phyloP scores from a whole-genome alignment of 2,888 invertebrate genomes.

The Tanypteryx hageni region DNA sequence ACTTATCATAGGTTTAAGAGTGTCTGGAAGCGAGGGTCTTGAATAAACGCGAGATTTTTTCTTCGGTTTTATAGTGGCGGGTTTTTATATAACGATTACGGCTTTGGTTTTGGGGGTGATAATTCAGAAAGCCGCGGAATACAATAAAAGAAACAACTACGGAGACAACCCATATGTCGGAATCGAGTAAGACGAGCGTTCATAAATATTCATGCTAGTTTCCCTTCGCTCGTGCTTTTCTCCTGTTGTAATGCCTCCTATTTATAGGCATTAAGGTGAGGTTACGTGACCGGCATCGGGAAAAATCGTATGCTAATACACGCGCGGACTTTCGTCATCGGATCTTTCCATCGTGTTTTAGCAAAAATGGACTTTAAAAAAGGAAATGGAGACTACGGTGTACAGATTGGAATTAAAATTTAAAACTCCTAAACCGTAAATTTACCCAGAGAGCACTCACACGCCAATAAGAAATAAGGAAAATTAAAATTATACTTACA shows the following conservation, averaged over 20 bases:
- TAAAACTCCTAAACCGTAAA: too few species aligned
- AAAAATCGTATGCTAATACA: neutral
- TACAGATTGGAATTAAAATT: too few species aligned
- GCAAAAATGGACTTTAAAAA: neutral
- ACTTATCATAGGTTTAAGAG: too few species aligned
- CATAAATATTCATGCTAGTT: neutral
- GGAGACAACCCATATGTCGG: neutral
- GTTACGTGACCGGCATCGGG: slow-evolving; percentile 9
- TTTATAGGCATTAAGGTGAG: slow-evolving; percentile 6
- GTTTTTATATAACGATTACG: neutral
- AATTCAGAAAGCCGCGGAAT: neutral
- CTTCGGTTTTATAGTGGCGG: too few species aligned
- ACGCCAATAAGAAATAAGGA: too few species aligned
- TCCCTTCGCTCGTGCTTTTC: neutral
- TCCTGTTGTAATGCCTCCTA: neutral
- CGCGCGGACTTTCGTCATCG: neutral
- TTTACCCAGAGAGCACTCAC: too few species aligned
- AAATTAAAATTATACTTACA: too few species aligned
- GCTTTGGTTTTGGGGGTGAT: neutral
- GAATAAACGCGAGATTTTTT: too few species aligned
- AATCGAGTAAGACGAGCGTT: neutral
- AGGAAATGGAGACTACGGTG: too few species aligned
- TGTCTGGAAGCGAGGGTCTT: too few species aligned
- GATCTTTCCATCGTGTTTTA: neutral
- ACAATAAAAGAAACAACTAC: neutral